Evolutionary conservation across 2,797 vertebrate genomes (phyloP), one percentile per base, ranked within the genome.

Genomic region (Eulemur albifrons): DNA sequence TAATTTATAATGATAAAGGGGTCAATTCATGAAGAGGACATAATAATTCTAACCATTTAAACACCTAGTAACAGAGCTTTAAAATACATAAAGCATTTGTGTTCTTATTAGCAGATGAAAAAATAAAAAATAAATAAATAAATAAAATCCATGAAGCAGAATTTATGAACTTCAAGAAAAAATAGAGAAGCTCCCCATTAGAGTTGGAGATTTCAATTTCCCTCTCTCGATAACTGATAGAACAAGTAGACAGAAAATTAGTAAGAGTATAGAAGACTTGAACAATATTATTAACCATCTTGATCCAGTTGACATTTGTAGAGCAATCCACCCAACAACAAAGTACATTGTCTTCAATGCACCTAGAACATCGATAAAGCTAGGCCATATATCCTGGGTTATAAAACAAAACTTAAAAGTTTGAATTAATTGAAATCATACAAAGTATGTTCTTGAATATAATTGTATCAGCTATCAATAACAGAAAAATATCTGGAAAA

Each of bases 381-480:
- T 83, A 70, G 20, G 9, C 30, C 35, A 43, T 70, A 35, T 20
- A 43, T 43, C 5, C 13, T 61, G 59, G 52, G 6, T 77, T 52
- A 88, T 70, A 61, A 88, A 69, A 43, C 15, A 93, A 85, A 93
- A 40, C 10, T 80, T 82, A 63, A 61, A 70, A 70, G 21, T 67
- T 63, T 65, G n/a, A 95, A 43, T 76, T 18, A 95, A 83, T 45
- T 70, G 52, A 95, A 50, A 82, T 83, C 21, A 77, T 76, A 50
- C 67, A 82, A 75, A 59, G 23, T 82, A 82, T 92, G 20, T 54
- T 57, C 48, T 81, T 75, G 54, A 40, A 57, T 38, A 59, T 27
- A 85, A 87, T 81, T 93, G 50, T 83, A 38, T 84, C 40, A 48
- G 48, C 32, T 92, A 69, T 93, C n/a, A 73, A 70, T 61, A 91